These are phyloP conservation scores for Laticauda laticaudata DNA, from an alignment of 2,113 vertebrate species.

Conservation along the genomic window DNA sequence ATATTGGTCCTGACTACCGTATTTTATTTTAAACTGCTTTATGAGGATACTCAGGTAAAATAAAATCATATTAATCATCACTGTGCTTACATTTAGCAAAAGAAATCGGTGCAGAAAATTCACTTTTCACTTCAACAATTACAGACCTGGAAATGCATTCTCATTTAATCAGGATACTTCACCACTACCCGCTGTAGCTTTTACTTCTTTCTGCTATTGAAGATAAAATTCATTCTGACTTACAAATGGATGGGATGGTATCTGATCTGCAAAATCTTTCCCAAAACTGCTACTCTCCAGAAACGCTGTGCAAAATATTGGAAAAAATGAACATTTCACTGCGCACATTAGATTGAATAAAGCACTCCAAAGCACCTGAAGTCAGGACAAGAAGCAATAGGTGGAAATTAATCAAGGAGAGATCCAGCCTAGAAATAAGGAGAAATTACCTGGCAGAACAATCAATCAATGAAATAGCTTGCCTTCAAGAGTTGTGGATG, in stretches of 20 bases:
- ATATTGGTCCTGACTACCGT: background rate
- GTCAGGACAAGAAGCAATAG: background rate
- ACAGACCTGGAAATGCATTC: background rate
- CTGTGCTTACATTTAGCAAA: background rate
- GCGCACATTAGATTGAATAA: background rate
- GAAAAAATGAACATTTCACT: background rate
- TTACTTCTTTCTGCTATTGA: background rate
- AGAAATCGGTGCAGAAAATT: background rate
- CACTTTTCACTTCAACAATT: background rate
- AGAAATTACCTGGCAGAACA: background rate
- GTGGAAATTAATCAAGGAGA: background rate
- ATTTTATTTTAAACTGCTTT: background rate
- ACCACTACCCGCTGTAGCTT: background rate
- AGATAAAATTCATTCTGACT: background rate
- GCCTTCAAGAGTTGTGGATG: background rate
- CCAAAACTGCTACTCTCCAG: background rate
- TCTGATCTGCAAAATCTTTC: background rate
- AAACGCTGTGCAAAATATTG: background rate
- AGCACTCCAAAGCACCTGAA: background rate
- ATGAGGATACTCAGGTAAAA: background rate
- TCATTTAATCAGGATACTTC: background rate
- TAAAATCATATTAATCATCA: background rate
- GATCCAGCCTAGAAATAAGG: background rate
- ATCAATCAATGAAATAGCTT: background rate
- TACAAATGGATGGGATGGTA: background rate